Evolutionary conservation across 2,113 vertebrate genomes (phyloP), one percentile per base, ranked within the genome.

Genomic region (Poeciliopsis prolifica): DNA sequence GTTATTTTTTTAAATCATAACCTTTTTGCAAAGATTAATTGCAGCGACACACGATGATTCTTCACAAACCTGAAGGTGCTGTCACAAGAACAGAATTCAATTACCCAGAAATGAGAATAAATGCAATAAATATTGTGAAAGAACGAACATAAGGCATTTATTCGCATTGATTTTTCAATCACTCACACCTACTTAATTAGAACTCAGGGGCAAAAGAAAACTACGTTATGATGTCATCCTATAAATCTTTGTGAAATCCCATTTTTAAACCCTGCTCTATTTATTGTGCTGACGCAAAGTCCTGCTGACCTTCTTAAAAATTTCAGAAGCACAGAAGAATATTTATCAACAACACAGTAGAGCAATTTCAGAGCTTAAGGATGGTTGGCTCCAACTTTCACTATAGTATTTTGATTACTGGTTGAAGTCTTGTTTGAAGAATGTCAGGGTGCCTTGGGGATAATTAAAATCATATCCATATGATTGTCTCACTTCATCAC

Each of bases 121-220:
- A 82, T 68, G 66, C 70, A 72, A 24, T 71, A 72, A 68, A 79
- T 63, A 15, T 44, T 75, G 61, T 71, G 40, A 80, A 86, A 83
- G 51, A 79, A 51, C n/a, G 64, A 70, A 77, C 78, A 75, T 76
- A 73, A 54, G 61, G 74, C 67, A 79, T 80, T 54, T 72, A 80
- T 61, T 82, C n/a, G 48, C 69, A 87, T 89, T 70, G 84, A 90
- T 89, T 89, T 87, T 81, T 82, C 69, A 66, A 65, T 88, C 64
- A 67, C 82, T 72, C 37, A 28, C 72, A 35, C 13, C 60, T 69
- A 77, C 84, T 86, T 79, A 64, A 74, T 88, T 74, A 72, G 40
- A 60, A 42, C 40, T 51, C n/a, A 40, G 72, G 84, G 75, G 72
- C 73, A 84, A 75, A 74, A 75, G 68, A 89, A 86, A 66, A 83